Percentiles rank a stretch among this genome's conserved stretches.
phyloP scores from a whole-genome alignment of 2,113 vertebrate genomes.

The Sebastes fasciatus region DNA sequence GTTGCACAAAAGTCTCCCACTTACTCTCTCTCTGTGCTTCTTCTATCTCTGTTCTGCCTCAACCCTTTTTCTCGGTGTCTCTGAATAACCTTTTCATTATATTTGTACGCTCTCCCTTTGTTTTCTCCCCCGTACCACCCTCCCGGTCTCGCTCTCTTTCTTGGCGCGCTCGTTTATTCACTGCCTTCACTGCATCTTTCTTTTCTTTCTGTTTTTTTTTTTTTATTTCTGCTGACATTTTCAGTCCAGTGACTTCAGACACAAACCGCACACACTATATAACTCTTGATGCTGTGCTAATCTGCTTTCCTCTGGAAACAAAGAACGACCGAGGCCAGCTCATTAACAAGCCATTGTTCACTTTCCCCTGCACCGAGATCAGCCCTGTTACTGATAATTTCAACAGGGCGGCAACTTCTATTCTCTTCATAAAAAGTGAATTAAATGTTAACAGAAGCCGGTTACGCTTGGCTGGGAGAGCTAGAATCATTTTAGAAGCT shows the following conservation, averaged over 20 bases:
- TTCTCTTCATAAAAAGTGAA: slow-evolving; percentile 27
- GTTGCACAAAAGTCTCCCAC: neutral
- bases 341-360: slow-evolving; percentile 70
- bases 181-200: slow-evolving; percentile 17
- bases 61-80: neutral
- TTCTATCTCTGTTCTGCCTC: neutral
- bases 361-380: slow-evolving; percentile 4
- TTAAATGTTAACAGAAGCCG: slow-evolving; percentile 44
- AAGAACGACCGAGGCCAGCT: slow-evolving; percentile 44
- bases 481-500: slow-evolving; percentile 17
- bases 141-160: neutral
- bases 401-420: neutral
- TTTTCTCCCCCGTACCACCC: neutral
- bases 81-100: slow-evolving; percentile 54
- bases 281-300: slow-evolving; percentile 51
- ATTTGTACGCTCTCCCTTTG: slow-evolving; percentile 2
- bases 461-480: slow-evolving; percentile 30
- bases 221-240: slow-evolving; percentile 73
- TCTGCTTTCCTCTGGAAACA: slow-evolving; percentile 60
- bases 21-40: neutral
- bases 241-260: slow-evolving; percentile 71
- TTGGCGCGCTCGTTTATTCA: slow-evolving; percentile 43
- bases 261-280: slow-evolving; percentile 51
- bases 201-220: neutral
- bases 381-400: slow-evolving; percentile 44